Conservation (phyloP, 2,113 vertebrate genomes). For the Ranitomeya variabilis region DNA sequence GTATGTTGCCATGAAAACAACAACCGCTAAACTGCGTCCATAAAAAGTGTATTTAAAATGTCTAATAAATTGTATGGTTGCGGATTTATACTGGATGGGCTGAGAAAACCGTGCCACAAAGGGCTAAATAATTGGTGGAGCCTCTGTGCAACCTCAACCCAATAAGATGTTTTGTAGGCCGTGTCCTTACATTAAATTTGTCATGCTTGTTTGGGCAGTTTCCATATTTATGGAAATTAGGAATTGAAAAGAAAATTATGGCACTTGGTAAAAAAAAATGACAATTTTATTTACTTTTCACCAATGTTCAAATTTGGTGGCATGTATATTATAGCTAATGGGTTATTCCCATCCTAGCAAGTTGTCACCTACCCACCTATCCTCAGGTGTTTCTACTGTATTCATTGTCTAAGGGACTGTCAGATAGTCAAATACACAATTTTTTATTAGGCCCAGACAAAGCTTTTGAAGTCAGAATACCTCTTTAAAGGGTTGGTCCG, state of each 20-base stretch:
- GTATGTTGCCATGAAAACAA: neutral
- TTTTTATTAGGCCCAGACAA: too few species aligned
- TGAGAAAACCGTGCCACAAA: neutral
- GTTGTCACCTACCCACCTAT: too few species aligned
- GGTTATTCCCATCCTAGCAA: too few species aligned
- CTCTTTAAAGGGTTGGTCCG: too few species aligned
- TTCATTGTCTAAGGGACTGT: too few species aligned
- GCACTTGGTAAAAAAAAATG: neutral
- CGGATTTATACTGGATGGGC: neutral
- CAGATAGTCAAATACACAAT: too few species aligned
- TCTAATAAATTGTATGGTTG: neutral
- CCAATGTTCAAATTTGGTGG: neutral
- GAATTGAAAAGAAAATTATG: neutral
- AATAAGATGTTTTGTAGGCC: neutral
- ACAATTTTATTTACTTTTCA: neutral
- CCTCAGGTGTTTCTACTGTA: too few species aligned
- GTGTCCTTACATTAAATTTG: neutral
- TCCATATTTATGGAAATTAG: neutral
- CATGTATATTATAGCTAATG: neutral
- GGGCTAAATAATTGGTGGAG: neutral
- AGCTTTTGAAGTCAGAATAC: too few species aligned
- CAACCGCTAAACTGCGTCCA: too few species aligned
- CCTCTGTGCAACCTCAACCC: neutral
- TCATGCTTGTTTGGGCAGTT: too few species aligned
- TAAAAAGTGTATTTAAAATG: neutral